Evolutionary conservation across 2,113 vertebrate genomes (phyloP).

Genomic region (Cynopterus brachyotis): DNA sequence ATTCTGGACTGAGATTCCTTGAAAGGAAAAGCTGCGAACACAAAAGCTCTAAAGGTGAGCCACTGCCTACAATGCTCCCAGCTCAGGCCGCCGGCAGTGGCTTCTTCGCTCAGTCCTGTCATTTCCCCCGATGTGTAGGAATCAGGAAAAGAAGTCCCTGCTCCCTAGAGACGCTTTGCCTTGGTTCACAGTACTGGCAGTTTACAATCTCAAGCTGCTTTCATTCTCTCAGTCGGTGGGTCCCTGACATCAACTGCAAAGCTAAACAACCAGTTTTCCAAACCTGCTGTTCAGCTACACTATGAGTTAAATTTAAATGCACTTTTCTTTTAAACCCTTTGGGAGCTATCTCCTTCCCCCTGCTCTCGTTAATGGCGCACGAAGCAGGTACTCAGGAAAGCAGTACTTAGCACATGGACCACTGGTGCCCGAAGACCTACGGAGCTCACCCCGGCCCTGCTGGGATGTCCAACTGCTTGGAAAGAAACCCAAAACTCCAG

Average conservation of each 20-base stretch:
- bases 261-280: slow-evolving; percentile 26
- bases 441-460: rapidly evolving
- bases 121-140: not conserved
- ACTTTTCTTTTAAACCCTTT: not conserved
- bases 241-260: not conserved
- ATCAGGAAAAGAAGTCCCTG: not conserved
- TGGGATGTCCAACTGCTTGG: not conserved
- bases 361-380: not conserved
- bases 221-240: not conserved
- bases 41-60: not conserved
- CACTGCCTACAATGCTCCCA: not conserved
- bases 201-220: not conserved
- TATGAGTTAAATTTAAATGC: not conserved
- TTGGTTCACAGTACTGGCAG: not conserved
- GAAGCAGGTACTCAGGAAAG: not conserved
- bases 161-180: not conserved
- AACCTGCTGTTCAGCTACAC: not conserved
- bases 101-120: not conserved
- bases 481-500: not conserved
- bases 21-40: not conserved
- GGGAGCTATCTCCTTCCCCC: not conserved
- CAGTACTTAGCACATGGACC: not conserved
- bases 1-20: not conserved
- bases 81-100: not conserved
- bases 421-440: rapidly evolving